Evolutionary conservation across 2,797 vertebrate species (phyloP).

Genomic region (Sebastes taczanowskii): DNA sequence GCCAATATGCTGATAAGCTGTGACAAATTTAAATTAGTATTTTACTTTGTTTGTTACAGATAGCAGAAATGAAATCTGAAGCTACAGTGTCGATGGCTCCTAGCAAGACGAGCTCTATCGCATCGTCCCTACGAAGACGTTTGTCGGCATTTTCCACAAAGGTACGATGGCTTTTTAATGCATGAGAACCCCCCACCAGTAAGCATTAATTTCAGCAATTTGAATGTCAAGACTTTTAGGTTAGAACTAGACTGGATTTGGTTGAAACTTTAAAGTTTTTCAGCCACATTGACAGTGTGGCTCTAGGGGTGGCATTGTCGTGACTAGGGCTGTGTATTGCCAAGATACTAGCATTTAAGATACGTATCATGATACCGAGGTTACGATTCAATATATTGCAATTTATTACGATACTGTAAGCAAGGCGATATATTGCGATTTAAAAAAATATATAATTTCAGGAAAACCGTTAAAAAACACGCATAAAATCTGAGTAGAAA

Average conservation of each 20-base stretch:
- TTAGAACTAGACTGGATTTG: background rate
- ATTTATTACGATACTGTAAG: too few relatives aligned
- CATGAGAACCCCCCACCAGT: background rate
- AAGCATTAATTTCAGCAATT: background rate
- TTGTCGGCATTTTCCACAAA: slow-evolving; percentile 79
- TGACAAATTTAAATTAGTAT: background rate
- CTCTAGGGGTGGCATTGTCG: background rate
- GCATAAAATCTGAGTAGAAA: too few relatives aligned
- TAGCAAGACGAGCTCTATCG: slow-evolving; percentile 64
- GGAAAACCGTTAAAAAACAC: too few relatives aligned
- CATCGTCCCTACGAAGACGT: slow-evolving; percentile 79
- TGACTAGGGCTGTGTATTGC: too few relatives aligned
- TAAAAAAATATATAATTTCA: too few relatives aligned
- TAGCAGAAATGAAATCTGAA: slow-evolving; percentile 81
- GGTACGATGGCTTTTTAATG: slow-evolving; percentile 52
- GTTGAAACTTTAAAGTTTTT: background rate
- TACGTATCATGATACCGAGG: too few relatives aligned
- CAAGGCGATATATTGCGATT: too few relatives aligned
- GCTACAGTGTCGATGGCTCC: slow-evolving; percentile 56
- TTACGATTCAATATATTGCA: too few relatives aligned
- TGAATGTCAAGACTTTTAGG: background rate
- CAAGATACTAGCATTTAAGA: too few relatives aligned
- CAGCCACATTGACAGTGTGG: background rate
- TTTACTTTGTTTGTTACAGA: slow-evolving; percentile 55
- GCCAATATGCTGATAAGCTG: background rate